These are phyloP conservation scores for Vespertilio murinus DNA, from an alignment of 2,797 vertebrate genomes.

Conservation along the genomic window DNA sequence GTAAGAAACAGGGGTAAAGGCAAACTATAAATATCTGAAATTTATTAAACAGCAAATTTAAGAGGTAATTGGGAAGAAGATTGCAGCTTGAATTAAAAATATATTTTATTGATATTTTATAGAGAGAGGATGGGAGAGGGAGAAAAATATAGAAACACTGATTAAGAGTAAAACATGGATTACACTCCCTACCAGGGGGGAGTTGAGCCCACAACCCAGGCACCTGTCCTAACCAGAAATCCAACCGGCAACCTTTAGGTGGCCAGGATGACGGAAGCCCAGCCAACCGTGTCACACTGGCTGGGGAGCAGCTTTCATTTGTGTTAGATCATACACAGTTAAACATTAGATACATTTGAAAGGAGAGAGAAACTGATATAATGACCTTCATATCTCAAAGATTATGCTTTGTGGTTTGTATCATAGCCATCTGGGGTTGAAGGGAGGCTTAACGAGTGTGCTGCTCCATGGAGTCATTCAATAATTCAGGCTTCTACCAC, in stretches of 20 bases:
- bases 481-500: not conserved
- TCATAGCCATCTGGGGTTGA: not conserved
- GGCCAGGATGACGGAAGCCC: too few relatives aligned
- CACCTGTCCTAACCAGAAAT: too few relatives aligned
- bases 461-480: too few relatives aligned
- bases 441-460: not conserved
- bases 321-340: not conserved
- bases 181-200: too few relatives aligned
- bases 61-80: not conserved
- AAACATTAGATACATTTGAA: not conserved
- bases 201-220: too few relatives aligned
- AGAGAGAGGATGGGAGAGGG: too few relatives aligned
- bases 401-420: not conserved
- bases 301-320: not conserved
- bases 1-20: conserved; percentile 40
- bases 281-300: too few relatives aligned
- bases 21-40: not conserved
- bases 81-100: not conserved
- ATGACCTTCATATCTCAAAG: not conserved
- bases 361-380: not conserved
- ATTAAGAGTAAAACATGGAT: not conserved
- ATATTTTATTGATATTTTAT: too few relatives aligned
- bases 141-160: too few relatives aligned
- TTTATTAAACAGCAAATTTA: conserved; percentile 19
- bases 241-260: too few relatives aligned